Evolutionary conservation across 1,140 invertebrate genomes (phyloP).

Genomic region (Lepidotrigona ventralis): DNA sequence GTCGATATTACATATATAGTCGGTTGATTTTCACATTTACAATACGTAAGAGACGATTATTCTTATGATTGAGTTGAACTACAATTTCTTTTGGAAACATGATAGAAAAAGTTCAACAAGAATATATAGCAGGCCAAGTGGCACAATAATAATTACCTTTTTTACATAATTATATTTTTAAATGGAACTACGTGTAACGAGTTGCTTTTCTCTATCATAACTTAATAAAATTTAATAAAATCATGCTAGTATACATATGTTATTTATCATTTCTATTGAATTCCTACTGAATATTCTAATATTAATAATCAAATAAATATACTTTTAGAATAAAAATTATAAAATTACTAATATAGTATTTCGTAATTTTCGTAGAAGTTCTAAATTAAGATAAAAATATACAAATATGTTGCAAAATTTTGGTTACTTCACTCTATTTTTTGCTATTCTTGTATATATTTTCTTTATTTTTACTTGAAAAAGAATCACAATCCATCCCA

Average conservation of each 20-base stretch:
- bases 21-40: too few species aligned
- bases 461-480: not conserved
- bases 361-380: not conserved
- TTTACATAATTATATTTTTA: not conserved
- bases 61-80: too few species aligned
- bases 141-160: not conserved
- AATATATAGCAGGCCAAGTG: not conserved
- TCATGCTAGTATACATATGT: not conserved
- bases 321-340: too few species aligned
- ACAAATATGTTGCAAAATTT: not conserved
- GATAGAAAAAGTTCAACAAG: not conserved
- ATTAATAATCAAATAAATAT: too few species aligned
- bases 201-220: not conserved
- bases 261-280: too few species aligned
- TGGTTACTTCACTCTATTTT: not conserved
- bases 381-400: not conserved
- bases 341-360: too few species aligned
- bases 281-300: too few species aligned
- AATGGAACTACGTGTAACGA: not conserved
- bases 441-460: not conserved
- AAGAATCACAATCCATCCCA: not conserved
- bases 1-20: too few species aligned
- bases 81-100: not conserved
- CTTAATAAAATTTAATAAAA: not conserved
- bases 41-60: too few species aligned